Evolutionary conservation across 2,888 invertebrate species (phyloP), one percentile per base, ranked within the genome.

Genomic region (Coleophora deauratella): DNA sequence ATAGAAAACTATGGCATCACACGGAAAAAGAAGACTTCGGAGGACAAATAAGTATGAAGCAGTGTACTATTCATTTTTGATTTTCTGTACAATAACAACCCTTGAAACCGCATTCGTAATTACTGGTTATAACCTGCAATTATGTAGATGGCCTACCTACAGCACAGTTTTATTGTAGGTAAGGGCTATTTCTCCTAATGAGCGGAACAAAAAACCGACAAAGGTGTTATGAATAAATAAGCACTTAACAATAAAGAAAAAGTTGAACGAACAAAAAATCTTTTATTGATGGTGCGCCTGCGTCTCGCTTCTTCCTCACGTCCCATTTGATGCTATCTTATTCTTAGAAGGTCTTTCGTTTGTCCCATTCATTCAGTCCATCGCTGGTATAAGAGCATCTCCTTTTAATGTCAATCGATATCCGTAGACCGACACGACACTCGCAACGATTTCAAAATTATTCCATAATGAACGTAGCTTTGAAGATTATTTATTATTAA

Each of bases 141-240:
- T 52, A 56, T 42, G 44, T 47, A 52, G 49, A 49, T 52, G 50
- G 58, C 3, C 57, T 53, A 50, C 52, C 54, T 37, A 45, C 44
- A 39, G 55, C 55, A 59, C 58, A 59, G 58, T 53, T 60, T 62
- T 66, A 59, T 58, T 21, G 6, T 21, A 21, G 21, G 21, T 21
- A 21, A 21, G 59, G 64, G 58, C 64, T 71, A 73, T 78, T 74
- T 70, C 67, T 49, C 67, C 31, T 75, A 76, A 78, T 76, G 74
- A 78, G 71, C 59, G 57, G 50, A 59, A 70, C 66, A 72, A 67
- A 66, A 67, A 67, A 66, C 77, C 78, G 73, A 79, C 78, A 81
- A 82, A 84, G 77, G 79, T 80, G 80, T 80, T 78, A 78, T 78
- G 76, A 81, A 81, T 81, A 79, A 75, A 74, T 72, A 74, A 72